Conservation (phyloP, 2,113 vertebrate genomes). For the Laterallus jamaicensis region DNA sequence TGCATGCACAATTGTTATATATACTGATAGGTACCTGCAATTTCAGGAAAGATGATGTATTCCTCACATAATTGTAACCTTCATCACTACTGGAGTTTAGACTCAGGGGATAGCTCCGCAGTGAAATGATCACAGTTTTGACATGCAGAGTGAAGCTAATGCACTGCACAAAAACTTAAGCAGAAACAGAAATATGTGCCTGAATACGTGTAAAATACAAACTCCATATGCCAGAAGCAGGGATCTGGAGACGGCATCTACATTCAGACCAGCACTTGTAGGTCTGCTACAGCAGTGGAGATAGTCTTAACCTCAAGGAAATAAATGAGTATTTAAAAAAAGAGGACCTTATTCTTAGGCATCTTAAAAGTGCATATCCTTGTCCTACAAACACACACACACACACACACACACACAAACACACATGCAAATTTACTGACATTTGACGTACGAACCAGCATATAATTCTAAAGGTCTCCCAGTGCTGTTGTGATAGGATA, state of each 20-base stretch:
- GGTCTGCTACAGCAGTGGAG: background rate
- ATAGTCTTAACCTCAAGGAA: background rate
- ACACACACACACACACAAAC: no score
- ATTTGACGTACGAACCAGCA: background rate
- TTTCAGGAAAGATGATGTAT: background rate
- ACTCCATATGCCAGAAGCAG: background rate
- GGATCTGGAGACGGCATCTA: background rate
- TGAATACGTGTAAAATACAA: background rate
- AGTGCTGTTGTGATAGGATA: background rate
- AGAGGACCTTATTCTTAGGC: background rate
- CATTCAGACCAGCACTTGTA: background rate
- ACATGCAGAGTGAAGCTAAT: background rate
- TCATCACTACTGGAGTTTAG: background rate
- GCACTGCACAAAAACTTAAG: background rate
- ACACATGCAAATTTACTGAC: no score
- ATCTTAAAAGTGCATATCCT: background rate
- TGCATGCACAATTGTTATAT: background rate
- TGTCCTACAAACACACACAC: background rate
- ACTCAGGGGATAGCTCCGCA: background rate
- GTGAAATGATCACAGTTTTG: background rate
- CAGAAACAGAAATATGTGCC: background rate
- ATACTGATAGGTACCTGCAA: background rate
- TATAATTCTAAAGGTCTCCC: background rate
- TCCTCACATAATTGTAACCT: background rate
- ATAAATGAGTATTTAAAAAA: background rate